These are phyloP conservation scores for Geodia barretti DNA, from an alignment of 37 sponge, comb jelly and placozoan species.

Conservation along the genomic window DNA sequence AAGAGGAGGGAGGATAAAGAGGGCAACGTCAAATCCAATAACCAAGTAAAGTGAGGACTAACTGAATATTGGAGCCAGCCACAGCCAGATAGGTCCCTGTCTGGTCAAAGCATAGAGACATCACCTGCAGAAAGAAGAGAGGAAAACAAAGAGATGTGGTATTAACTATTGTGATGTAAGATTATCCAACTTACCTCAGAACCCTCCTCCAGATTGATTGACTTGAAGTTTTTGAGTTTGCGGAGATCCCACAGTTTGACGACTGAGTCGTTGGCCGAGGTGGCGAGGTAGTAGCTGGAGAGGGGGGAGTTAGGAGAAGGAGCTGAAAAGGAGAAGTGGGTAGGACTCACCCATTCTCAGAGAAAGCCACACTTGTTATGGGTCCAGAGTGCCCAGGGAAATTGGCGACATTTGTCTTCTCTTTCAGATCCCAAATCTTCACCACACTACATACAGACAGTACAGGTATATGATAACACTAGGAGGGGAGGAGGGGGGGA, in stretches of 20 bases:
- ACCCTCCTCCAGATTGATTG: constrained; percentile 83
- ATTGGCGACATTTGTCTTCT: constrained; percentile 97
- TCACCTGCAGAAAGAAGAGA: constrained; percentile 36
- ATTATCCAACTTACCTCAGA: constrained; percentile 65
- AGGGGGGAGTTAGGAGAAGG: background rate
- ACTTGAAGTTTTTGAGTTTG: constrained; percentile 97
- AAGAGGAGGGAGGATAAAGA: background rate
- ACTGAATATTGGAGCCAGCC: constrained; percentile 94
- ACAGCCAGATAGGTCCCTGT: constrained; percentile 96
- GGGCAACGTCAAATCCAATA: background rate
- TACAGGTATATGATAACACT: too few relatives aligned
- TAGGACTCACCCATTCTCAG: constrained; percentile 93
- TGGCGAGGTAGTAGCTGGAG: constrained; percentile 90
- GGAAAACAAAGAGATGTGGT: background rate
- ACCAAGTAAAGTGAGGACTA: constrained; percentile 27
- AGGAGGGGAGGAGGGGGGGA: background rate
- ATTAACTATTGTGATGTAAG: background rate
- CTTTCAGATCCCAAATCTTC: constrained; percentile 99
- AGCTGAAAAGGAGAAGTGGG: background rate
- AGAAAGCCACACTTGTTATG: constrained; percentile 93
- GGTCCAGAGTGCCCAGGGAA: constrained; percentile 94
- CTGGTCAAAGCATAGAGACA: constrained; percentile 89
- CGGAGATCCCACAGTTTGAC: constrained; percentile 99
- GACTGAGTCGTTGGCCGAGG: constrained; percentile 91
- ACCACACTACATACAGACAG: constrained; percentile 61